These are phyloP conservation scores for Chamaea fasciata DNA, from an alignment of 2,113 vertebrate species.

Conservation along the genomic window DNA sequence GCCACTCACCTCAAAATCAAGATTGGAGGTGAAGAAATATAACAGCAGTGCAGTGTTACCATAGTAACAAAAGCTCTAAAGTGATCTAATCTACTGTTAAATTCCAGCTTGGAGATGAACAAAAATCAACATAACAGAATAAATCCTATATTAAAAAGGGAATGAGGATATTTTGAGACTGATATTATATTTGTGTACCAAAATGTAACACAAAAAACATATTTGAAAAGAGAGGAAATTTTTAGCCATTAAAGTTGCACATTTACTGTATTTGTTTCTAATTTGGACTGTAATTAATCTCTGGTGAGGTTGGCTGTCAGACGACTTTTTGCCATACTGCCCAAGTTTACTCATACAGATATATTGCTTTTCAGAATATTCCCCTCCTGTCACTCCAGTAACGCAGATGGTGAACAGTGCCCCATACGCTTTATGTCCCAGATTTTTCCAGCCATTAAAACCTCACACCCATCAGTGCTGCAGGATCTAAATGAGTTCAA, in stretches of 20 bases:
- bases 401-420: background rate
- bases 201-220: background rate
- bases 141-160: constrained; percentile 28
- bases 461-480: background rate
- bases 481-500: background rate
- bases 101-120: constrained; percentile 64
- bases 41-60: constrained; percentile 56
- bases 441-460: background rate
- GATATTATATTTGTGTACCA: constrained; percentile 2
- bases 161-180: constrained; percentile 19
- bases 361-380: background rate
- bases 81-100: constrained; percentile 72
- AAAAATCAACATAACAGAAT: constrained; percentile 66
- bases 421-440: background rate
- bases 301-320: background rate
- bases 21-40: constrained; percentile 63
- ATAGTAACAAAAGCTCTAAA: constrained; percentile 71
- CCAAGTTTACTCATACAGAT: background rate
- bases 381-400: background rate
- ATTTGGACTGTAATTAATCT: constrained; percentile 3
- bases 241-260: background rate
- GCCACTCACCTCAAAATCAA: constrained; percentile 58
- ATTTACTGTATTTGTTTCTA: background rate
- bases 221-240: background rate
- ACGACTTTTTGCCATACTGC: background rate